Evolutionary conservation across 1,140 invertebrate genomes (phyloP).

Genomic region (Cepaea nemoralis): DNA sequence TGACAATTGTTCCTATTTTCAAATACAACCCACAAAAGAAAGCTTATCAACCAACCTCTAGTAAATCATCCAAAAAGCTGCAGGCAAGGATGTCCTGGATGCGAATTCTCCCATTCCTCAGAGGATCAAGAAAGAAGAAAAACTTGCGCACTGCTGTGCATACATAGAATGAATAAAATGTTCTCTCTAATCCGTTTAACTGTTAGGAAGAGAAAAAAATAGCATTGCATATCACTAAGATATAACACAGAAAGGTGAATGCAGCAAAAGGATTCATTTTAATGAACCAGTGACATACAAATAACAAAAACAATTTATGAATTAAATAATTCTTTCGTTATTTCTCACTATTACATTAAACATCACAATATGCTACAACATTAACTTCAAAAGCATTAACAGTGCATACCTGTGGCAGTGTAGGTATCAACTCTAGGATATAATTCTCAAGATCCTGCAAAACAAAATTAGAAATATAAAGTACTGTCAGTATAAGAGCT

Average conservation of each 20-base stretch:
- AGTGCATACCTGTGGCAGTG: slow-evolving; percentile 80
- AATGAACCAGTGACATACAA: no score
- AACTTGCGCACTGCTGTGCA: slow-evolving; percentile 96
- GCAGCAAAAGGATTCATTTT: no score
- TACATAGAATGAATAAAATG: slow-evolving; percentile 95
- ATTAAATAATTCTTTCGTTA: no score
- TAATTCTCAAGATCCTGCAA: slow-evolving; percentile 92
- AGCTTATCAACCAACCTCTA: slow-evolving; percentile 77
- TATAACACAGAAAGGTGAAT: no score
- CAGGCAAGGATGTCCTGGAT: slow-evolving; percentile 92
- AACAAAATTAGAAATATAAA: no score
- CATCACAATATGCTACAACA: no score
- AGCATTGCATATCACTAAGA: not conserved
- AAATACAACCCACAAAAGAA: no score
- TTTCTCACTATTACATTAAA: no score
- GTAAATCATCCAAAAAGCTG: slow-evolving; percentile 90
- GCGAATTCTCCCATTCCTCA: slow-evolving; percentile 87
- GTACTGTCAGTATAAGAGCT: no score
- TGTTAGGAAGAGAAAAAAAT: slow-evolving; percentile 49
- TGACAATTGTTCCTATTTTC: no score
- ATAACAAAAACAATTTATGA: no score
- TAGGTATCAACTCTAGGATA: slow-evolving; percentile 92
- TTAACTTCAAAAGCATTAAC: not conserved
- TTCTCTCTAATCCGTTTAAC: slow-evolving; percentile 89
- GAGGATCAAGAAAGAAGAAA: slow-evolving; percentile 93